A percentile compares a stretch with the other conserved stretches of the same genome.
phyloP scores from a whole-genome alignment of 2,797 vertebrate genomes.

The Acipenser ruthenus region DNA sequence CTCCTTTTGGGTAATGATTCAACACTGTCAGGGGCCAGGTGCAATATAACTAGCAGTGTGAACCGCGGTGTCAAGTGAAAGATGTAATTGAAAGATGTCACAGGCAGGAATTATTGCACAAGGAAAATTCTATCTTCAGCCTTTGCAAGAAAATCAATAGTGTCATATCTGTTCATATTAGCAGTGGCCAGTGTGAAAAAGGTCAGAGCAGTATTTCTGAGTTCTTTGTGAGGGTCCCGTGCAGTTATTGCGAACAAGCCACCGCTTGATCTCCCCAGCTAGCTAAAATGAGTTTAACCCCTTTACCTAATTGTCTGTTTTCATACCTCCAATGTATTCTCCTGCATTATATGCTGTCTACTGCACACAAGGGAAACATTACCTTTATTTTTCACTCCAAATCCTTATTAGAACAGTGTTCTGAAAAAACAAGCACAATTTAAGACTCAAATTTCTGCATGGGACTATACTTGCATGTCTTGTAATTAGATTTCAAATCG shows the following conservation, averaged over 20 bases:
- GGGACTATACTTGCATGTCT: too few relatives aligned
- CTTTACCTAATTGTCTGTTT: too few relatives aligned
- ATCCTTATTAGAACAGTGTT: too few relatives aligned
- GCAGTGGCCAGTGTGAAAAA: slow-evolving; percentile 12
- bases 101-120: slow-evolving; percentile 40
- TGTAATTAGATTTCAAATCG: too few relatives aligned
- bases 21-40: slow-evolving; percentile 29
- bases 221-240: rapidly evolving
- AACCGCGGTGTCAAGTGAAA: slow-evolving; percentile 39
- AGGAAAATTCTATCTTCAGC: slow-evolving; percentile 33
- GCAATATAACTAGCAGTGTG: slow-evolving; percentile 32
- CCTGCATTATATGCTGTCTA: too few relatives aligned
- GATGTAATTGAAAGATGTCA: slow-evolving; percentile 51
- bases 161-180: slow-evolving; percentile 32
- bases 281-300: neutral
- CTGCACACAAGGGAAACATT: too few relatives aligned
- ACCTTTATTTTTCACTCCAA: too few relatives aligned
- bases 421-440: too few relatives aligned
- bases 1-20: slow-evolving; percentile 24
- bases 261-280: neutral
- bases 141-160: slow-evolving; percentile 41
- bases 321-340: too few relatives aligned
- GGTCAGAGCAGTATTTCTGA: slow-evolving; percentile 10
- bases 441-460: too few relatives aligned
- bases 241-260: slow-evolving; percentile 3